Evolutionary conservation across 1,140 invertebrate genomes (phyloP), one percentile per base, ranked within the genome.

Genomic region (Coenobita brevimanus): DNA sequence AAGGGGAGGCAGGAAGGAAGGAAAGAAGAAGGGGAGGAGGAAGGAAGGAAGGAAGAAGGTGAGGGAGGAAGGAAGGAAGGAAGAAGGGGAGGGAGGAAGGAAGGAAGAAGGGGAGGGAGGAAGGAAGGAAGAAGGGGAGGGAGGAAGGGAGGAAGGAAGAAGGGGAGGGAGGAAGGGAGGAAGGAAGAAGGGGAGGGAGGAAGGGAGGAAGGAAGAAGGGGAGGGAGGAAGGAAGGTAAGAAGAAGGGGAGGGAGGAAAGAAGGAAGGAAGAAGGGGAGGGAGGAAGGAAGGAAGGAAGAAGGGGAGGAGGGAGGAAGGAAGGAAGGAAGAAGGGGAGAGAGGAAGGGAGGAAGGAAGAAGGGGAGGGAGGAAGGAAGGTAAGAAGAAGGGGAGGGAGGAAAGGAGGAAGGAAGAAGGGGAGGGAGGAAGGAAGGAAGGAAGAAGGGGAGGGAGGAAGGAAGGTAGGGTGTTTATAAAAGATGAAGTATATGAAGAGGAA

Each of bases 1-100:
- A 57, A 57, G 54, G 54, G n/a, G n/a, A 57, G 54, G n/a, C n/a
- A n/a, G 54, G 54, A 57, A 57, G 30, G 67, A 71, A 38, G 67
- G n/a, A n/a, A n/a, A n/a, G n/a, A n/a, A 71, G 67, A 21, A 67
- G 62, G 62, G 36, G 62, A 33, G 36, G 62, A 33, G 36, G 62
- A 33, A 67, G 62, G 62, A 67, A 33, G 62, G 36, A 33, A 33
- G 36, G 10, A 3, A 64, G 21, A 30, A 64, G 62, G 3, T 24
- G 62, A 21, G 33, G 62, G 54, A 13, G n/a, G n/a, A n/a, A 24
- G 27, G 57, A 62, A 62, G 17, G 36, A 67, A 33, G 21, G 6
- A 71, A 33, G 30, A 33, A 33, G 15, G 41, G 1, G 30, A 71
- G 24, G 24, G 41, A 33, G 62, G 36, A 33, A 38, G 41, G 24